Evolutionary conservation across 2,888 invertebrate genomes (phyloP).

Genomic region (Thecocarcelia acutangulata): DNA sequence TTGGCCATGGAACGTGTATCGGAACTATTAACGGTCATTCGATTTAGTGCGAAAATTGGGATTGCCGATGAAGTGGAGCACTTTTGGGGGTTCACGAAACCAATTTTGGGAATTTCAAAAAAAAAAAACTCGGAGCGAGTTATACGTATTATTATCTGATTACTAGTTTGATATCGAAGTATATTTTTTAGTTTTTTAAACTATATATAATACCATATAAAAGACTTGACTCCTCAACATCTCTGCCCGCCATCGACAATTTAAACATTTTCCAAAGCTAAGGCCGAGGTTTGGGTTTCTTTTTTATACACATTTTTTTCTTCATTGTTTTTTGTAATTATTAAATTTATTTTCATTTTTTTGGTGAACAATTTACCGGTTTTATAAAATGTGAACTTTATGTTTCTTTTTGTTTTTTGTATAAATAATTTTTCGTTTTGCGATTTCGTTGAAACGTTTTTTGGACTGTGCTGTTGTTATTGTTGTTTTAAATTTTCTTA

Average conservation of each 20-base stretch:
- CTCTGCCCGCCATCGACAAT: constrained; percentile 1
- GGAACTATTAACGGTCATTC: no score
- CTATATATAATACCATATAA: no score
- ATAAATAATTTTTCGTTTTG: constrained; percentile 41
- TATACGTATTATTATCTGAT: no score
- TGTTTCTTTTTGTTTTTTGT: constrained; percentile 5
- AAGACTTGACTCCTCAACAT: constrained; percentile 5
- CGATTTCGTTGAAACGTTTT: constrained; percentile 49
- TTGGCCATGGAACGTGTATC: no score
- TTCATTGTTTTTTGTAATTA: constrained; percentile 14
- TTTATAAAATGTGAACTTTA: constrained; percentile 51
- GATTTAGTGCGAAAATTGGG: no score
- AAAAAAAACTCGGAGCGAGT: no score
- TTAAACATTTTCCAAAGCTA: constrained; percentile 58
- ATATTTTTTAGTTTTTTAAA: no score
- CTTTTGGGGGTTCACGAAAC: no score
- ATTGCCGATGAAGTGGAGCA: no score
- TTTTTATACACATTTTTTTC: constrained; percentile 26
- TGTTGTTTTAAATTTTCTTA: constrained; percentile 60
- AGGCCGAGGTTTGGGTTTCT: constrained; percentile 62
- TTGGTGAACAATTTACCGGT: constrained; percentile 58
- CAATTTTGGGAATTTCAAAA: no score
- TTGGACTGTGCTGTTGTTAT: constrained; percentile 39
- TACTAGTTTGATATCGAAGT: no score
- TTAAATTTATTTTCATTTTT: constrained; percentile 17